These are phyloP conservation scores for Noctilio leporinus DNA, from an alignment of 2,113 vertebrate genomes.

Conservation along the genomic window DNA sequence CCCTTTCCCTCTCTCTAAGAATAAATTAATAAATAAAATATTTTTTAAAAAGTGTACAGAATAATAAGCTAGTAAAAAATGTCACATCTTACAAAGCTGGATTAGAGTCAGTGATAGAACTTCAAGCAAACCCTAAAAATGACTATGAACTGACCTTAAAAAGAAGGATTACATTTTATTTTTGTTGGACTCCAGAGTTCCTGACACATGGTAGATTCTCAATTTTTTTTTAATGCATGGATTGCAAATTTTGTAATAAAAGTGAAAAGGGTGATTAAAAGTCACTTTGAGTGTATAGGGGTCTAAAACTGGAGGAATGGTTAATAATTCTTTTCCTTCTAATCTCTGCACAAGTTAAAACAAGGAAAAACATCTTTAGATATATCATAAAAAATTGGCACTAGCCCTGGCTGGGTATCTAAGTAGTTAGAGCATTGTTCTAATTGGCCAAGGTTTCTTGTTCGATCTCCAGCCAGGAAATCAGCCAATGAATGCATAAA, in stretches of 20 bases:
- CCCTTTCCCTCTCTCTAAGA: too few relatives aligned
- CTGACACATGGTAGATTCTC: neutral
- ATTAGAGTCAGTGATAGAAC: conserved; percentile 38
- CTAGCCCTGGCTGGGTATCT: neutral
- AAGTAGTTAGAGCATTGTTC: too few relatives aligned
- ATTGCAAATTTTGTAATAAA: conserved; percentile 3
- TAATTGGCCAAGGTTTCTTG: too few relatives aligned
- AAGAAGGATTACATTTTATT: neutral
- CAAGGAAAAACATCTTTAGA: neutral
- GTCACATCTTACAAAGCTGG: neutral
- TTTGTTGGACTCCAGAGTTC: neutral
- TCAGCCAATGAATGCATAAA: too few relatives aligned
- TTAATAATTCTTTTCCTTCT: neutral
- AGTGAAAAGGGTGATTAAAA: neutral
- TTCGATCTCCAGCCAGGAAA: too few relatives aligned
- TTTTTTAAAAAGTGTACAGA: neutral
- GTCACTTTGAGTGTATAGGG: neutral
- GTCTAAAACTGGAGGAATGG: neutral
- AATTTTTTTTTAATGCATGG: neutral
- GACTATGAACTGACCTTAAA: neutral
- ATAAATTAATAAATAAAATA: too few relatives aligned
- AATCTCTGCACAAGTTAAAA: neutral
- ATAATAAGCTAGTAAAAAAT: conserved; percentile 10
- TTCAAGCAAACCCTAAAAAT: neutral
- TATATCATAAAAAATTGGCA: neutral